A percentile compares a stretch with the other conserved stretches of the same genome.
Conservation (phyloP, 2,888 invertebrate species). For the Alloscopus bannaensis region DNA sequence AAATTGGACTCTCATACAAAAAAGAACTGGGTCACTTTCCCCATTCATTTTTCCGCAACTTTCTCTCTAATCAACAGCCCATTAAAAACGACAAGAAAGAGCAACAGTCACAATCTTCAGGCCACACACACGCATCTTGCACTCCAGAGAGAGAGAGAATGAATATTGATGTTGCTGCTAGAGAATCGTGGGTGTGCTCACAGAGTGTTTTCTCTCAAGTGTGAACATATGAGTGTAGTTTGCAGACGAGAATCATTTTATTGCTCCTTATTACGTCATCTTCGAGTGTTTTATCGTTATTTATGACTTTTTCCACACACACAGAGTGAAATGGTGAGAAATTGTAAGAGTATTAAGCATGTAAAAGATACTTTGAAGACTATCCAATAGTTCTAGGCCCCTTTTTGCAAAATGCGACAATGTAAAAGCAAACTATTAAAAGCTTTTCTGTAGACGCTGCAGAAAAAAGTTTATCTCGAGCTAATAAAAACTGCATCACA, state of each 20-base stretch:
- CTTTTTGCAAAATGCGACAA: no score
- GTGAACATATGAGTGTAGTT: background rate
- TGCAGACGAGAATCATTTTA: conserved; percentile 22
- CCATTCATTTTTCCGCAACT: conserved; percentile 1
- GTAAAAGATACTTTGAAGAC: no score
- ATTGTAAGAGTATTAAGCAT: no score
- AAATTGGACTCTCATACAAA: no score
- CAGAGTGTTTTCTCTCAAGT: background rate
- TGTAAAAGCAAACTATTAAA: no score
- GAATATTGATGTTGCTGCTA: background rate
- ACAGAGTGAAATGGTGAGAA: no score
- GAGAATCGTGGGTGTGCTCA: background rate
- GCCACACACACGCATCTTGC: no score
- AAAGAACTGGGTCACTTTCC: conserved; percentile 7
- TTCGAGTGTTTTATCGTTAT: conserved; percentile 28
- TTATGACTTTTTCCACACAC: conserved; percentile 25
- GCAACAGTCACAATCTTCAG: background rate
- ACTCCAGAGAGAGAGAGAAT: background rate
- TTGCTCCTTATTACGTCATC: conserved; percentile 34
- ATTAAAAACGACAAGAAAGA: background rate
- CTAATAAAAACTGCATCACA: no score
- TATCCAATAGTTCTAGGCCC: no score
- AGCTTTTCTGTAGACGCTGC: no score
- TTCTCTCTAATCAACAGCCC: conserved; percentile 12
- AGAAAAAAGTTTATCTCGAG: no score